A percentile compares a stretch with the other conserved stretches of the same genome.
phyloP scores from a whole-genome alignment of 2,797 vertebrate genomes.

The Anableps anableps region DNA sequence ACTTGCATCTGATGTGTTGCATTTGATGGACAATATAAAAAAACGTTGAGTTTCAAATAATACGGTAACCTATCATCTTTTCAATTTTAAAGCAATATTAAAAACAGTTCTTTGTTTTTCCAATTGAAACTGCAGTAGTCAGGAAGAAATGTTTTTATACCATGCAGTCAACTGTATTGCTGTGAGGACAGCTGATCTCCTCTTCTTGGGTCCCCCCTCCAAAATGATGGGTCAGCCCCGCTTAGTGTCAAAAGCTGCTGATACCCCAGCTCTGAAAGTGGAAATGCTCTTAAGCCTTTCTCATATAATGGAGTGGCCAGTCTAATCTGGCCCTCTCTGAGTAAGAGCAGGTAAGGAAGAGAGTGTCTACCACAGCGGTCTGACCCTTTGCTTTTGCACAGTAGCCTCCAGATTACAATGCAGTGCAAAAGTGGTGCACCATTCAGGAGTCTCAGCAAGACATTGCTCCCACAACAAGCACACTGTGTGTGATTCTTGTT shows the following conservation, averaged over 20 bases:
- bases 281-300: slow-evolving; percentile 75
- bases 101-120: background rate
- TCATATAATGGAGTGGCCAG: slow-evolving; percentile 72
- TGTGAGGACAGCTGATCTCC: slow-evolving; percentile 48
- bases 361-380: slow-evolving; percentile 53
- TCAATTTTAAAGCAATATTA: background rate
- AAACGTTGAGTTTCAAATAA: background rate
- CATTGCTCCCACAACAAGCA: slow-evolving; percentile 36
- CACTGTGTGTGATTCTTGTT: slow-evolving; percentile 52
- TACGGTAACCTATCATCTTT: background rate
- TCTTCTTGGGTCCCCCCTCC: slow-evolving; percentile 34
- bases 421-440: slow-evolving; percentile 28
- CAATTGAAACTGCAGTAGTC: slow-evolving; percentile 10
- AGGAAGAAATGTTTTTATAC: background rate
- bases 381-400: slow-evolving; percentile 62
- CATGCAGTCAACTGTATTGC: slow-evolving; percentile 29
- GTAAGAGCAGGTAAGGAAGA: slow-evolving; percentile 65
- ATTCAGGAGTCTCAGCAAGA: slow-evolving; percentile 44
- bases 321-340: slow-evolving; percentile 71
- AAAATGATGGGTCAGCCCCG: slow-evolving; percentile 77
- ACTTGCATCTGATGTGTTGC: too few relatives aligned
- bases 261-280: slow-evolving; percentile 73
- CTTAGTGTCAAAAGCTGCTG: slow-evolving; percentile 78
- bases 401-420: slow-evolving; percentile 53
- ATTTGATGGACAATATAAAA: background rate